Base-by-base conservation (phyloP, 2,888 invertebrate species). In the Aleiodes testaceus region DNA sequence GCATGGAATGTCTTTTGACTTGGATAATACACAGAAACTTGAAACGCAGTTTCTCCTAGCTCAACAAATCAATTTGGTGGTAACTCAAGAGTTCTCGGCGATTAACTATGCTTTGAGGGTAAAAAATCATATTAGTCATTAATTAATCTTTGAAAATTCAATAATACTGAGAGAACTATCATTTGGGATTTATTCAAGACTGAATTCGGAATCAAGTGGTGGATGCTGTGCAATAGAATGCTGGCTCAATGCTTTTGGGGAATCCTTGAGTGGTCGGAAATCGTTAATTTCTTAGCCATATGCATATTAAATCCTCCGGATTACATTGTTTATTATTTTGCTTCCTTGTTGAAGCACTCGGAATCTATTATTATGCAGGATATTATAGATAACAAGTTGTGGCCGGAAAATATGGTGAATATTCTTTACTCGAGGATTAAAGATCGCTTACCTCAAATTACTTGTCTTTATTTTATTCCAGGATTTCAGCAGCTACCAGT, bases 331-430 rank as follows among this genome's bases (percentile, higher is more conserved):
- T 87, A 87, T 72, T 87, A 87, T 69, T 85, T 83, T 69, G 79
- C 77, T 18, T 87, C 87, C 1, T 74, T 87, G 50, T 70, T 87
- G 55, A 77, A 83, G 74, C 81, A 84, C 30, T 84, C 82, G 61
- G 82, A 83, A 68, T 65, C 75, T 18, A 75, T 73, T 36, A 64
- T 87, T 36, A 76, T 85, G 79, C 77, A 82, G 63, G 79, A 82
- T 65, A 77, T 84, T n/a, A 77, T 79, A 2, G 79, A 74, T 18
- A 81, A 80, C 66, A 84, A 82, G 76, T 72, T 80, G 70, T 87
- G 86, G 85, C 87, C 87, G 5, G 86, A 87, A 73, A 68, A 83
- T 72, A 80, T 87, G 82, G 87, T 85, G 78, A 75, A 71, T 63
- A 7, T 20, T 36, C 30, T 42, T 26, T 3, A 52, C 12, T 12